Evolutionary conservation across 2,888 invertebrate species (phyloP).

Genomic region (Tupiocoris notatus): DNA sequence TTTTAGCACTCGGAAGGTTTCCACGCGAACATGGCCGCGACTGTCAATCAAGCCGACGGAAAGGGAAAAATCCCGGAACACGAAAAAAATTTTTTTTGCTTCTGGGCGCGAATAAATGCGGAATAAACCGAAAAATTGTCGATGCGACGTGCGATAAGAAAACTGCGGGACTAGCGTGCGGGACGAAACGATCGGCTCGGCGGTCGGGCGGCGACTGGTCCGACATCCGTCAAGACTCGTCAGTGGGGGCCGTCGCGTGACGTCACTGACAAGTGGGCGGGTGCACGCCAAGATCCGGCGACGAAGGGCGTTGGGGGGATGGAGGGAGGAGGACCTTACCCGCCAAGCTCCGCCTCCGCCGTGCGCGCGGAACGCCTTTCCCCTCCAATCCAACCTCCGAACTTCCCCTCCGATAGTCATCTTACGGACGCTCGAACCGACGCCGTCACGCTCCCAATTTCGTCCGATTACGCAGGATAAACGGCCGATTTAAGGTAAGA

Average conservation of each 20-base stretch:
- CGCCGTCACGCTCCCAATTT: neutral
- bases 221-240: constrained; percentile 43
- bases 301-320: too few species aligned
- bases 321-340: constrained; percentile 5
- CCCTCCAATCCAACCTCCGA: neutral
- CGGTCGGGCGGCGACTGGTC: constrained; percentile 42
- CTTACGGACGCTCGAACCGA: constrained; percentile 29
- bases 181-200: constrained; percentile 33
- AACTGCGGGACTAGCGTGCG: constrained; percentile 8
- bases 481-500: too few species aligned
- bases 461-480: too few species aligned
- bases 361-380: neutral
- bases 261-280: constrained; percentile 50
- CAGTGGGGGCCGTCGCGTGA: constrained; percentile 45
- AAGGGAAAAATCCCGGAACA: constrained; percentile 2
- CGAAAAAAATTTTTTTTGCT: too few species aligned
- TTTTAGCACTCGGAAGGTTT: neutral
- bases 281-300: too few species aligned
- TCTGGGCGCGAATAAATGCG: constrained; percentile 24
- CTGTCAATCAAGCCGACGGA: neutral
- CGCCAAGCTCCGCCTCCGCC: neutral
- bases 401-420: constrained; percentile 9
- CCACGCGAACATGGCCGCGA: neutral
- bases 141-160: constrained; percentile 30
- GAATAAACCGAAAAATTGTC: constrained; percentile 14